These are phyloP conservation scores for Melanophora roralis DNA, from an alignment of 2,888 invertebrate species.

Conservation along the genomic window DNA sequence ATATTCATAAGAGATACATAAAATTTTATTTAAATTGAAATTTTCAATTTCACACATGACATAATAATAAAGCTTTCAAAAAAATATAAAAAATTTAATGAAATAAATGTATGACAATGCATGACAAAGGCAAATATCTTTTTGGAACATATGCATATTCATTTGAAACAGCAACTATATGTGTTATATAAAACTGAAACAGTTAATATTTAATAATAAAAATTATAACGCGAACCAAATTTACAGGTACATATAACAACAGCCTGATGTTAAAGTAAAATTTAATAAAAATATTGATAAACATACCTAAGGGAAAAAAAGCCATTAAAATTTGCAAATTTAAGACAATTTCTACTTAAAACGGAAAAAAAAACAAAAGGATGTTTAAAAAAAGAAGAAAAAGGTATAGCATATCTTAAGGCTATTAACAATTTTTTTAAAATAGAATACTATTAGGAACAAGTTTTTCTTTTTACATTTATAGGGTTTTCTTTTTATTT, in stretches of 20 bases:
- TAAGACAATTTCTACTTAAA: neutral
- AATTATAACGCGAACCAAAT: no score
- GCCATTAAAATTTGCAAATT: neutral
- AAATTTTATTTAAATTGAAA: slow-evolving; percentile 38
- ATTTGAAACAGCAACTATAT: no score
- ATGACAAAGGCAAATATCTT: neutral
- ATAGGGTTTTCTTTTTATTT: no score
- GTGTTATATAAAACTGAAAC: slow-evolving; percentile 4
- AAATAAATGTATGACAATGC: neutral
- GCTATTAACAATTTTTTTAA: no score
- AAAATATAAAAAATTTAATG: slow-evolving; percentile 28
- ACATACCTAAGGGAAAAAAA: neutral
- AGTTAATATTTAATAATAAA: slow-evolving; percentile 11
- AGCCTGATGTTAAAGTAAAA: neutral
- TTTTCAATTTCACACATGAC: slow-evolving; percentile 54
- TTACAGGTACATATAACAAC: no score
- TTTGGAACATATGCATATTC: neutral
- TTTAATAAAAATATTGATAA: slow-evolving; percentile 8
- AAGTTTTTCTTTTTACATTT: no score
- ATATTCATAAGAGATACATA: neutral
- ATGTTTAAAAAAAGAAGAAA: neutral
- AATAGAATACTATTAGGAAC: no score
- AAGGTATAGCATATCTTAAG: neutral
- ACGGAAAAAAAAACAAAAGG: neutral
- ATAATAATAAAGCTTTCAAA: slow-evolving; percentile 5